Conservation (phyloP, 2,797 vertebrate species). For the Erethizon dorsatum region DNA sequence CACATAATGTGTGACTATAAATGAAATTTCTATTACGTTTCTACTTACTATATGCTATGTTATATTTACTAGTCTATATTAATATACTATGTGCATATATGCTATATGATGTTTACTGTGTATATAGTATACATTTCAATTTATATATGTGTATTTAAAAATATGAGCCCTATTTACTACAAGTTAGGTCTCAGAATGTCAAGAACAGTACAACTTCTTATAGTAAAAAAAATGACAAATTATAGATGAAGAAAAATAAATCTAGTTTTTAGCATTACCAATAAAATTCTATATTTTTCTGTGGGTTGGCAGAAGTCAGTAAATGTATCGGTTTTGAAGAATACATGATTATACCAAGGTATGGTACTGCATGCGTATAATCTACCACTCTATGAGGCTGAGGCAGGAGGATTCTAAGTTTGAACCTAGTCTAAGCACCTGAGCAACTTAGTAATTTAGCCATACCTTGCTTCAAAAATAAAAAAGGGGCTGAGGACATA, state of each 20-base stretch:
- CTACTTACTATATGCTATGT: background rate
- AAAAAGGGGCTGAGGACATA: background rate
- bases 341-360: background rate
- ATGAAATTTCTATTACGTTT: background rate
- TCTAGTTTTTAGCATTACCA: background rate
- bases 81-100: background rate
- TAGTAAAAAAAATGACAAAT: background rate
- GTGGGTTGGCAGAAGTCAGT: background rate
- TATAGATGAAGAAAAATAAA: background rate
- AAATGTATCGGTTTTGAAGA: conserved; percentile 12
- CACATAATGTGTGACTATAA: background rate
- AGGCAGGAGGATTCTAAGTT: background rate
- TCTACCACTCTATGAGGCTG: background rate
- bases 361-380: background rate
- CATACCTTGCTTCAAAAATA: background rate
- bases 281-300: background rate
- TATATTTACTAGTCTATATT: background rate
- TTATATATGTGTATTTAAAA: background rate
- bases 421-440: background rate
- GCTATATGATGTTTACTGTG: background rate
- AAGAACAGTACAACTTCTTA: background rate
- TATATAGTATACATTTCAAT: background rate
- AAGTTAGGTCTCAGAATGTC: background rate
- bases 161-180: background rate
- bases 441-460: background rate